Conservation (phyloP, 2,888 invertebrate species). For the Sycophila texana region DNA sequence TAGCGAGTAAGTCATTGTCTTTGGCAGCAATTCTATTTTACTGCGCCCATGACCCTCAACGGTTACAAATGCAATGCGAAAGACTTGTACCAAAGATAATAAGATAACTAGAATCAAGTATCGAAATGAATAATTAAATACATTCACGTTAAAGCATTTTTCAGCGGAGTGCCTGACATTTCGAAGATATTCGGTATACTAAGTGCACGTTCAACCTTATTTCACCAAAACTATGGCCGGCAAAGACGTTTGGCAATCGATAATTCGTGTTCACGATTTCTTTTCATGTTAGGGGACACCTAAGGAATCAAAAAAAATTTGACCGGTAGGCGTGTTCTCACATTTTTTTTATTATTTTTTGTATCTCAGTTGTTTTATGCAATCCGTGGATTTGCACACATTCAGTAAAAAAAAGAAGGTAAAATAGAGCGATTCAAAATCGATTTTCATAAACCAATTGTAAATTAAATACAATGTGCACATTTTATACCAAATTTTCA, state of each 20-base stretch:
- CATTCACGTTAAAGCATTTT: slow-evolving; percentile 67
- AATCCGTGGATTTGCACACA: too few species aligned
- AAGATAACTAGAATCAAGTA: slow-evolving; percentile 65
- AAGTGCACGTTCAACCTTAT: slow-evolving; percentile 56
- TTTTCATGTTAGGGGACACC: too few species aligned
- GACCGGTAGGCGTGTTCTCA: too few species aligned
- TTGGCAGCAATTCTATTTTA: slow-evolving; percentile 9
- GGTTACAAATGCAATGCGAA: slow-evolving; percentile 58
- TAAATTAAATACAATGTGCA: slow-evolving; percentile 56
- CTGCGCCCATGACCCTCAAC: background rate
- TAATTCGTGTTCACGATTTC: too few species aligned
- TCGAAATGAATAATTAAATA: slow-evolving; percentile 59
- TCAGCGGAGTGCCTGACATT: slow-evolving; percentile 72
- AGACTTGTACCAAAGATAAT: slow-evolving; percentile 68
- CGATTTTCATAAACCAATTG: background rate
- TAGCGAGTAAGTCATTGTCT: slow-evolving; percentile 20
- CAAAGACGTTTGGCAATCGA: too few species aligned
- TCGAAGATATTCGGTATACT: slow-evolving; percentile 63
- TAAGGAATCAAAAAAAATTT: too few species aligned
- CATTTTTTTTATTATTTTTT: too few species aligned
- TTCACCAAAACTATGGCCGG: too few species aligned
- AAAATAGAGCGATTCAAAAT: too few species aligned
- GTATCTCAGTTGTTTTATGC: too few species aligned
- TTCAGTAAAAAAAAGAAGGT: too few species aligned
- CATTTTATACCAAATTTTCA: slow-evolving; percentile 62